Percentiles rank a stretch among this genome's conserved stretches.
These are phyloP conservation scores for Tillus elongatus DNA, from an alignment of 2,888 invertebrate genomes.

Conservation along the genomic window DNA sequence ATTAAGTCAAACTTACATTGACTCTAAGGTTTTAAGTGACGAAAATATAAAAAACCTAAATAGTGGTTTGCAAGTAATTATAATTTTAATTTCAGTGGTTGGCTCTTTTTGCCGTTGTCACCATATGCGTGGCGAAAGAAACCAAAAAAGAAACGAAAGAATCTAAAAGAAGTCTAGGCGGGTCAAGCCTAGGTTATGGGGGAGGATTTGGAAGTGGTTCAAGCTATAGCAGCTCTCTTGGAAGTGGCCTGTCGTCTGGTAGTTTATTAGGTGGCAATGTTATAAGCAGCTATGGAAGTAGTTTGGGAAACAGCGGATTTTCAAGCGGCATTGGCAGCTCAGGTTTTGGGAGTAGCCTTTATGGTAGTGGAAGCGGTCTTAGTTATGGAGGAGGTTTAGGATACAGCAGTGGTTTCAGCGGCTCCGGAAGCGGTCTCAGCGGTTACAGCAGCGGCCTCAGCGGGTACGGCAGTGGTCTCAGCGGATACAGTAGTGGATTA, in stretches of 20 bases:
- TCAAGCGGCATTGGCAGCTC: neutral
- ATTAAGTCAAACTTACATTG: too few relatives aligned
- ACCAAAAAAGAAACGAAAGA: too few relatives aligned
- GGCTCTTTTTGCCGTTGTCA: too few relatives aligned
- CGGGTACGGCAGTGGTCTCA: conserved; percentile 7
- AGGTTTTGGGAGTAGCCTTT: neutral
- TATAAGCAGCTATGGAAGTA: neutral
- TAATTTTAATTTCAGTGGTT: too few relatives aligned
- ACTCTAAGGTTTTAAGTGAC: too few relatives aligned
- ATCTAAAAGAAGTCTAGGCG: too few relatives aligned
- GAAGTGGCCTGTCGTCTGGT: too few relatives aligned
- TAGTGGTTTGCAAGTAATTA: too few relatives aligned
- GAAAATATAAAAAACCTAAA: too few relatives aligned
- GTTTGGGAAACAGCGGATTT: neutral
- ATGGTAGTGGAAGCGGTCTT: conserved; percentile 1
- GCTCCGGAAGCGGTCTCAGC: conserved; percentile 5
- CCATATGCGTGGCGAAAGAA: too few relatives aligned
- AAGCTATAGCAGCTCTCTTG: neutral
- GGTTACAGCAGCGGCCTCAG: conserved; percentile 10
- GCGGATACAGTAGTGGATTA: conserved; percentile 6
- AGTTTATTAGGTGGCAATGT: neutral
- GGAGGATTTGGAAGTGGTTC: neutral
- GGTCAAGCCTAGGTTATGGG: neutral
- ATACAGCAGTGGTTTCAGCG: conserved; percentile 1
- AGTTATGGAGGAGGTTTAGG: conserved; percentile 7